Evolutionary conservation across 2,888 invertebrate genomes (phyloP).

Genomic region (Apamea sordens): DNA sequence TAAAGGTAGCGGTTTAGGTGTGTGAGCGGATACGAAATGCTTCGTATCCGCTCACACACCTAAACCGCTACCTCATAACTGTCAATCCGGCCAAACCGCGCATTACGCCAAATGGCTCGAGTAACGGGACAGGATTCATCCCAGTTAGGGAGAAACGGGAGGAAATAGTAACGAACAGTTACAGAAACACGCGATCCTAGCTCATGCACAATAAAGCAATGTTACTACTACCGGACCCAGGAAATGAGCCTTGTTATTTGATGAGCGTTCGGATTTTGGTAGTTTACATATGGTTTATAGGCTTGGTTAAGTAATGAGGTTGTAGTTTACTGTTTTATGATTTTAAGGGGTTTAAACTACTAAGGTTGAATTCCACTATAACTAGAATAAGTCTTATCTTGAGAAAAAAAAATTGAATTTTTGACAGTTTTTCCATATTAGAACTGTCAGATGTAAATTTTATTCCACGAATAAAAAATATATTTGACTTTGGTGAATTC

Average conservation of each 20-base stretch:
- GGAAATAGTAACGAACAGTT: conserved; percentile 84
- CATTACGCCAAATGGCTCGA: conserved; percentile 89
- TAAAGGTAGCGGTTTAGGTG: too few relatives aligned
- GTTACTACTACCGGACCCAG: conserved; percentile 74
- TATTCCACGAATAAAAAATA: not conserved
- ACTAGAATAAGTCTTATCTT: too few relatives aligned
- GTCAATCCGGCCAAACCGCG: conserved; percentile 89
- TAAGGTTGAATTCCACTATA: not conserved
- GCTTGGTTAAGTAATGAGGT: conserved; percentile 38
- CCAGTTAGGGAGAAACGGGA: conserved; percentile 65
- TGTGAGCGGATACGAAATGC: too few relatives aligned
- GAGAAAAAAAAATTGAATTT: too few relatives aligned
- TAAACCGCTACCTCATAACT: conserved; percentile 68
- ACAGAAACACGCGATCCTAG: conserved; percentile 71
- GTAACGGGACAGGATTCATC: conserved; percentile 77
- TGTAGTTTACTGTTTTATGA: not conserved
- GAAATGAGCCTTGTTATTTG: conserved; percentile 85
- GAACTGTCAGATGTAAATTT: not conserved
- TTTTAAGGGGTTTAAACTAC: not conserved
- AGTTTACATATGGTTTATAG: conserved; percentile 60
- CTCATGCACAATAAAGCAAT: conserved; percentile 89
- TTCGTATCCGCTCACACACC: conserved; percentile 17
- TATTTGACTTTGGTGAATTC: too few relatives aligned
- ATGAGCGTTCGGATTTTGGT: conserved; percentile 67
- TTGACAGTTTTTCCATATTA: not conserved